A percentile compares a stretch with the other conserved stretches of the same genome.
These are phyloP conservation scores for Cremastinae sp. DNA, from an alignment of 2,888 invertebrate genomes.

Conservation along the genomic window DNA sequence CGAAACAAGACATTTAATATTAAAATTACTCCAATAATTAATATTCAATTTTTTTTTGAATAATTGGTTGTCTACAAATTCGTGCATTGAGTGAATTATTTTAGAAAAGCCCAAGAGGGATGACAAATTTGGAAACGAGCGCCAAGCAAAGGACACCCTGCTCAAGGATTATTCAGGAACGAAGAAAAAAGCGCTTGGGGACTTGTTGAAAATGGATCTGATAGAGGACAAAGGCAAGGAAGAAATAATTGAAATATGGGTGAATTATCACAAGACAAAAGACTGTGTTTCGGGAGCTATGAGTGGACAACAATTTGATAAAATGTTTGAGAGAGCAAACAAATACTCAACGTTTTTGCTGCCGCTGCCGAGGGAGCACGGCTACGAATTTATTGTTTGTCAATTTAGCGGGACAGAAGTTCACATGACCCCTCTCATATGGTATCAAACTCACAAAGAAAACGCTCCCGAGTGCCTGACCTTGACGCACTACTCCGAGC, in stretches of 20 bases:
- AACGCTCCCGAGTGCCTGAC: conserved; percentile 94
- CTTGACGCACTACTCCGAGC: conserved; percentile 89
- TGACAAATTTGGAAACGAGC: conserved; percentile 68
- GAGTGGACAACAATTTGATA: conserved; percentile 83
- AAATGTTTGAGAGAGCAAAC: conserved; percentile 83
- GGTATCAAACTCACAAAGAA: conserved; percentile 93
- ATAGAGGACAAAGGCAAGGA: conserved; percentile 86
- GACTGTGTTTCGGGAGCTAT: conserved; percentile 89
- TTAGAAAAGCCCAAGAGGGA: conserved; percentile 64
- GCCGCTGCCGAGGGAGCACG: conserved; percentile 90
- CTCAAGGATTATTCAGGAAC: neutral
- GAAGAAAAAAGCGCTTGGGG: conserved; percentile 81
- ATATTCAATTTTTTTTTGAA: conserved; percentile 1
- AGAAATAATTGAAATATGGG: conserved; percentile 90
- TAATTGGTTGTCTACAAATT: conserved; percentile 3
- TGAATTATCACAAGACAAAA: conserved; percentile 89
- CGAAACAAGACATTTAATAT: neutral
- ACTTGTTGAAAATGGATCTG: conserved; percentile 90
- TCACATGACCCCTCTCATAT: conserved; percentile 92
- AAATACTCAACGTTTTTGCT: conserved; percentile 88
- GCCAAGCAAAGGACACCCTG: conserved; percentile 67
- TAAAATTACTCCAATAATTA: neutral
- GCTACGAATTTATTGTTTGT: conserved; percentile 92
- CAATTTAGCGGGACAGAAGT: conserved; percentile 88
- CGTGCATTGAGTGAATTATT: conserved; percentile 15